These are phyloP conservation scores for Anoura caudifer DNA, from an alignment of 2,113 vertebrate genomes.

Conservation along the genomic window DNA sequence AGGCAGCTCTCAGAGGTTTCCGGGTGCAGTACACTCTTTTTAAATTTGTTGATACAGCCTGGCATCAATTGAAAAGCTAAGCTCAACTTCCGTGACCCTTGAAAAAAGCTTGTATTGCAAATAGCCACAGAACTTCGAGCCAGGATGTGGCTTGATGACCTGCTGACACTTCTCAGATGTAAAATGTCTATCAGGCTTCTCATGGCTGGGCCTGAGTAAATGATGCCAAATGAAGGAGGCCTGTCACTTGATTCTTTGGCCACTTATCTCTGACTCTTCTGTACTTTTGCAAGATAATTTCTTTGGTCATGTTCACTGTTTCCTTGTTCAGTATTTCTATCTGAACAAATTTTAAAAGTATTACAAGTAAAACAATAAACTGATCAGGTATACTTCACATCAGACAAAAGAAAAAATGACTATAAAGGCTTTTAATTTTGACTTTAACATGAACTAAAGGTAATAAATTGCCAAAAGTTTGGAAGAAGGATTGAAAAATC, in stretches of 20 bases:
- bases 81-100: conserved; percentile 44
- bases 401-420: neutral
- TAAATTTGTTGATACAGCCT: conserved; percentile 36
- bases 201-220: neutral
- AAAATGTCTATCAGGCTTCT: neutral
- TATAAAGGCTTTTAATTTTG: neutral
- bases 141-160: conserved; percentile 34
- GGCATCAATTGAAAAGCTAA: conserved; percentile 44
- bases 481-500: neutral
- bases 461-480: neutral
- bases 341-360: neutral
- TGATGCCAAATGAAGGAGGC: neutral
- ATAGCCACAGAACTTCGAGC: conserved; percentile 7
- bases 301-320: neutral
- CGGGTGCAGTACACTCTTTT: neutral
- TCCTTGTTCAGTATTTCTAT: conserved; percentile 1
- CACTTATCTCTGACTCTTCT: neutral
- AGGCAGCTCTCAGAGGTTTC: conserved; percentile 27
- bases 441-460: neutral
- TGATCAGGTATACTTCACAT: neutral
- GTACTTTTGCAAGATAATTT: neutral
- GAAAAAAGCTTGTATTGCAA: conserved; percentile 51
- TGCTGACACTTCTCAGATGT: conserved; percentile 33
- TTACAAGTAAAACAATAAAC: conserved; percentile 4
- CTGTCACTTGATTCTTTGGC: neutral